Conservation (phyloP, 2,797 vertebrate species). For the Paramormyrops hopkinsi region DNA sequence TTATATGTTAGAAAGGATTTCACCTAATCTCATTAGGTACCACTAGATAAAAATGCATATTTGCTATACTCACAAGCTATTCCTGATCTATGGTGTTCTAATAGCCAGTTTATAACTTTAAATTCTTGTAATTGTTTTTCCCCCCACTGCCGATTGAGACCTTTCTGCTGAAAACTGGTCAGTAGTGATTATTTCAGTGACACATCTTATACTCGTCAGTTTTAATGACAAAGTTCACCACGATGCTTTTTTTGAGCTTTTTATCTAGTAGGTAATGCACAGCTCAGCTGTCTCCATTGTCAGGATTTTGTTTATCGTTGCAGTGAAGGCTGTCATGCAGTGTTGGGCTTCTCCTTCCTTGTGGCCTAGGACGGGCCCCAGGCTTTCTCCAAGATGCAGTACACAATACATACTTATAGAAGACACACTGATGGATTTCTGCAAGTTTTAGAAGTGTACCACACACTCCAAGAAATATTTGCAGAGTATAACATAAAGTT, state of each 20-base stretch:
- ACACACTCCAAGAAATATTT: background rate
- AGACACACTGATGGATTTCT: background rate
- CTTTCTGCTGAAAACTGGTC: constrained; percentile 24
- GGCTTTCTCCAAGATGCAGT: background rate
- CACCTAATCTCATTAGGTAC: background rate
- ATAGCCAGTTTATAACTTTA: background rate
- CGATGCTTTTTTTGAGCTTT: background rate
- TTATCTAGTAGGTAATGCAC: background rate
- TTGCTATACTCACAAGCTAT: background rate
- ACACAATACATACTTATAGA: background rate
- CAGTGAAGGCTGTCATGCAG: background rate
- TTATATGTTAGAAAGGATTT: background rate
- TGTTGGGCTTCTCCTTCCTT: background rate
- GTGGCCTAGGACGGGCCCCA: background rate
- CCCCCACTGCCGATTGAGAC: constrained; percentile 28
- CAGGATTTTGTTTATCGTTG: background rate
- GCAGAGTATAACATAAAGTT: background rate
- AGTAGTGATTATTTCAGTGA: background rate
- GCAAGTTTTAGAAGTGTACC: background rate
- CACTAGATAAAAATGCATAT: background rate
- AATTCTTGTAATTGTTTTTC: background rate
- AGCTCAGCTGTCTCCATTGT: background rate
- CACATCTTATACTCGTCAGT: constrained; percentile 13
- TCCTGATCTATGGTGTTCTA: background rate
- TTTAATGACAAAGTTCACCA: constrained; percentile 31